Evolutionary conservation across 2,888 invertebrate species (phyloP), one percentile per base, ranked within the genome.

Genomic region (Euclidia mi): DNA sequence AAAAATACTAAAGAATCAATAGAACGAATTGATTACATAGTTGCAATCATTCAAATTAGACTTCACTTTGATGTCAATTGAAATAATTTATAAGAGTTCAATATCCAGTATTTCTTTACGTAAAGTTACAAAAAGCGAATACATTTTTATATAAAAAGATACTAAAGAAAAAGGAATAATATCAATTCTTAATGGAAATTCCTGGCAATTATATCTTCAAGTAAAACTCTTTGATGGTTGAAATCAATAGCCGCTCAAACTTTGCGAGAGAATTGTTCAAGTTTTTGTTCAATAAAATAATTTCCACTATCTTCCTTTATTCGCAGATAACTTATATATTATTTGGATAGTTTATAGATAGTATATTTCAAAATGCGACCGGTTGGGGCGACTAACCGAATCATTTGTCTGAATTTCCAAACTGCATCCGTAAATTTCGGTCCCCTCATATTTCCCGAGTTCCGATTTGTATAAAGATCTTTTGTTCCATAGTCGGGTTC

Each of bases 331-430:
- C 41, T 59, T 44, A 61, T 45, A 66, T 57, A 61, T 55, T 65
- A 68, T 73, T 58, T 45, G 37, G 42, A 58, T 62, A 57, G 45
- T 68, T 71, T 71, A 59, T 68, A 47, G 56, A 38, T 59, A 56
- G 40, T 61, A 68, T 63, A 65, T 71, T 52, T 50, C 55, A 59
- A 65, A 63, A 57, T 58, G 63, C 35, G 51, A 59, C 59, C 49
- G 46, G 46, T 57, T 29, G 44, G 65, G 58, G 59, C 68, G 65
- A 63, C 62, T 60, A 59, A 58, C 63, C 69, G 53, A 49, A 60
- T 60, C 59, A 72, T 72, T 71, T 65, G 58, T 73, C 55, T 62
- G 56, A 62, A 68, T 58, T 49, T 63, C 40, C 44, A 42, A 55
- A 74, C 66, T 64, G 71, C 59, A 69, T 42, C 31, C 48, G 47